phyloP scores from a whole-genome alignment of 2,888 invertebrate genomes.

The Watsonalla binaria region DNA sequence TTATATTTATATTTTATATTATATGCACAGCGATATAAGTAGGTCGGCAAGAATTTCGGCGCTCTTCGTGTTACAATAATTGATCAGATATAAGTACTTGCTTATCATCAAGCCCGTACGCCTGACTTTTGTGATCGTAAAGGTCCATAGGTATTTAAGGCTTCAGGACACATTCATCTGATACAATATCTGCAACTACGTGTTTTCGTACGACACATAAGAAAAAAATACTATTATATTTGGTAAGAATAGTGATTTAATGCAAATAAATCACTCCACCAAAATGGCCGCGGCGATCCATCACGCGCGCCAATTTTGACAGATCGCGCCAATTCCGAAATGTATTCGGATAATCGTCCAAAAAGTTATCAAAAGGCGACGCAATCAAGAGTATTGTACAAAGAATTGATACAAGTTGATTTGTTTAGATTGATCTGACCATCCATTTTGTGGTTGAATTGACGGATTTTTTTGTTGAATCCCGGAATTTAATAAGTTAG shows the following conservation, averaged over 20 bases:
- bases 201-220: too few relatives aligned
- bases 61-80: too few relatives aligned
- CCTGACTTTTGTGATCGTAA: too few relatives aligned
- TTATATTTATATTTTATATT: too few relatives aligned
- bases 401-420: slow-evolving; percentile 39
- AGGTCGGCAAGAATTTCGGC: too few relatives aligned
- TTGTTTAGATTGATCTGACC: slow-evolving; percentile 61
- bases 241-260: slow-evolving; percentile 13
- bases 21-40: too few relatives aligned
- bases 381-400: slow-evolving; percentile 63
- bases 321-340: slow-evolving; percentile 47
- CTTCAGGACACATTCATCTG: too few relatives aligned
- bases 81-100: too few relatives aligned
- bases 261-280: slow-evolving; percentile 10
- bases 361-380: slow-evolving; percentile 41
- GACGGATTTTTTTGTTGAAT: slow-evolving; percentile 33
- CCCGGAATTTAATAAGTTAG: slow-evolving; percentile 33
- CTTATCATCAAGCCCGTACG: too few relatives aligned
- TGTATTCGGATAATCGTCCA: slow-evolving; percentile 39
- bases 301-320: slow-evolving; percentile 53
- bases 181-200: too few relatives aligned
- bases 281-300: slow-evolving; percentile 38
- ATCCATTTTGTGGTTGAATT: slow-evolving; percentile 52
- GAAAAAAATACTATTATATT: too few relatives aligned
- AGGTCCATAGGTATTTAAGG: too few relatives aligned